Evolutionary conservation across 2,113 vertebrate species (phyloP), one percentile per base, ranked within the genome.

Genomic region (Epinephelus fuscoguttatus): DNA sequence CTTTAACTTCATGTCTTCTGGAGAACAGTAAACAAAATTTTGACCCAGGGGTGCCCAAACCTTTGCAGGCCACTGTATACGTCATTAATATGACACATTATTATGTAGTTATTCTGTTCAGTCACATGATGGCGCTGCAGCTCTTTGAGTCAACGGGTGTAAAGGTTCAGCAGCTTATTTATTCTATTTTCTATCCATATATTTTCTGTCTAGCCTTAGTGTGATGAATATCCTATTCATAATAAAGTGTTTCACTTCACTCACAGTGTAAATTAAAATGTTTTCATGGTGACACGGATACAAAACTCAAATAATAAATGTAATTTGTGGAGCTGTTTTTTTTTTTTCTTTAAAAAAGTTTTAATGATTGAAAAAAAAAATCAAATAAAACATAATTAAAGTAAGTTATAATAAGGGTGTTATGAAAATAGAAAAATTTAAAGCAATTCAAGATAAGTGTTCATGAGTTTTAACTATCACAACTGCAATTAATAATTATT

Each of bases 111-210:
- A 50, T 47, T 21, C 47, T 0, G 4, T 6, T 0, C 5, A 4
- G 6, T 4, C 80, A 45, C 76, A 42, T 0, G 60, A 9, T 33
- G 85, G 60, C 53, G 71, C 45, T 67, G 45, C 45, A 61, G 47
- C 23, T 64, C 70, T 25, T 49, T 55, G n/a, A 9, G 6, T 25
- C 18, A 25, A 9, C 1, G 13, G 18, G 18, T 17, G 2, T 4
- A n/a, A 14, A 37, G 14, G 73, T 17, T 21, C 66, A 13, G 19
- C 47, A 21, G 45, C 18, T 70, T 7, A 0, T 69, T 55, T 15
- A n/a, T n/a, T n/a, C n/a, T n/a, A n/a, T n/a, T n/a, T n/a, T n/a
- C n/a, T n/a, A n/a, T n/a, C n/a, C n/a, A n/a, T n/a, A n/a, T n/a
- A n/a, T n/a, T n/a, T n/a, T n/a, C n/a, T n/a, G n/a, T n/a, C 8